These are phyloP conservation scores for Etheostoma cragini DNA, from an alignment of 2,113 vertebrate genomes.

Conservation along the genomic window DNA sequence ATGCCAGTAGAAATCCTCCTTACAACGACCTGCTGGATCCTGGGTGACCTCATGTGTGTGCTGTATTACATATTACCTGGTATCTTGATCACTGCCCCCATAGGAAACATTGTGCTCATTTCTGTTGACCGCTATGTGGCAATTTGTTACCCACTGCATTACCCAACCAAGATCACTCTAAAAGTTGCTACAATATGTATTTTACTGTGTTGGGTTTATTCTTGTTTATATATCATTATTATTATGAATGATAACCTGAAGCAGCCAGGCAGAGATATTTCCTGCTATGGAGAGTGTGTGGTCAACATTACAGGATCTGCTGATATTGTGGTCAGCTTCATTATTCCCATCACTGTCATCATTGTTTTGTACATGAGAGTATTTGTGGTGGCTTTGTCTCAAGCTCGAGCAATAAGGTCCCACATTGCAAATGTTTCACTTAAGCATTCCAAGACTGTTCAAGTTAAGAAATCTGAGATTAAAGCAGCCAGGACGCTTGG, in stretches of 20 bases:
- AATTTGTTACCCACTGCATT: conserved; percentile 45
- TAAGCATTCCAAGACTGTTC: neutral
- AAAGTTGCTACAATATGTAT: neutral
- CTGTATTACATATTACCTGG: neutral
- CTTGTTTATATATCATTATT: rapidly evolving
- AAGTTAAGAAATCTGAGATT: conserved; percentile 29
- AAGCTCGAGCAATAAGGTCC: conserved; percentile 30
- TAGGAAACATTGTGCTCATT: conserved; percentile 46
- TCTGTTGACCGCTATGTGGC: conserved; percentile 47
- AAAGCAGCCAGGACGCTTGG: conserved; percentile 58
- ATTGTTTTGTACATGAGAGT: conserved; percentile 40
- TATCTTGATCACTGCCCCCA: neutral
- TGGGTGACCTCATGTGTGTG: conserved; percentile 16
- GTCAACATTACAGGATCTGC: neutral
- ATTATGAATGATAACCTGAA: neutral
- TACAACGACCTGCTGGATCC: conserved; percentile 4
- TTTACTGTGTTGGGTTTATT: conserved; percentile 25
- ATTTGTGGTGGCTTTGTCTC: conserved; percentile 41
- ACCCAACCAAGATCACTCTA: conserved; percentile 9
- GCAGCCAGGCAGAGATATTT: neutral
- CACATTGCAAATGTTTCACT: neutral
- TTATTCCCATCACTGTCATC: conserved; percentile 25
- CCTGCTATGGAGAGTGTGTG: conserved; percentile 41
- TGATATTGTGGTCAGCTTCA: conserved; percentile 13
- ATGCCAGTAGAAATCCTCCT: neutral